Evolutionary conservation across 2,113 vertebrate genomes (phyloP), one percentile per base, ranked within the genome.

Genomic region (Silurus meridionalis): DNA sequence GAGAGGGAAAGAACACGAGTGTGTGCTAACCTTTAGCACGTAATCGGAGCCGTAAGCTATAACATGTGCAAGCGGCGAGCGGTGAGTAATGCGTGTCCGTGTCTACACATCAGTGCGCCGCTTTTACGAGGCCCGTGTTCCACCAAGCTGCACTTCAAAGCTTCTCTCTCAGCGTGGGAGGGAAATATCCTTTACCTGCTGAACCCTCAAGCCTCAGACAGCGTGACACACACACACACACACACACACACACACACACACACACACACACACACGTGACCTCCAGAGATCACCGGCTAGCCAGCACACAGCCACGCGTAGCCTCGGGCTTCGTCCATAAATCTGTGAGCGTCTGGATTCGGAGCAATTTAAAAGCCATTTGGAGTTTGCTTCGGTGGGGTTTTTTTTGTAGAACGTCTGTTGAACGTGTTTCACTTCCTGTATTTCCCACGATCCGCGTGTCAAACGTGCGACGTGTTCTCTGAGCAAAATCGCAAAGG

Each of bases 51-150:
- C 61, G 80, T 84, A 88, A 88, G 88, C 74, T 89, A 88, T 87
- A 90, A 75, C 83, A 90, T 86, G 89, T 91, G 89, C 57, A 91
- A 90, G 84, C 78, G 81, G 85, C 83, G 90, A 90, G 85, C 85
- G 86, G 79, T 92, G 91, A 91, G 92, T 93, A 92, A 93, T 91
- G 91, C 90, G 92, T 58, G 79, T 66, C 21, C 72, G 81, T 84
- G 87, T 75, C 66, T 75, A 81, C 55, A 88, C 87, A 80, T 91
- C 88, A 87, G 79, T 52, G 86, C 83, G 87, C 88, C 80, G 86
- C 89, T 80, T 82, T 88, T 92, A 92, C 86, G 83, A 88, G 83
- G 23, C 14, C 0, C 6, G 25, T 23, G 69, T 53, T 60, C 53
- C 37, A 53, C 48, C 48, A 87, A 77, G 86, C 78, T 87, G 86